Conservation (phyloP, 2,797 vertebrate genomes). For the Melanogrammus aeglefinus region DNA sequence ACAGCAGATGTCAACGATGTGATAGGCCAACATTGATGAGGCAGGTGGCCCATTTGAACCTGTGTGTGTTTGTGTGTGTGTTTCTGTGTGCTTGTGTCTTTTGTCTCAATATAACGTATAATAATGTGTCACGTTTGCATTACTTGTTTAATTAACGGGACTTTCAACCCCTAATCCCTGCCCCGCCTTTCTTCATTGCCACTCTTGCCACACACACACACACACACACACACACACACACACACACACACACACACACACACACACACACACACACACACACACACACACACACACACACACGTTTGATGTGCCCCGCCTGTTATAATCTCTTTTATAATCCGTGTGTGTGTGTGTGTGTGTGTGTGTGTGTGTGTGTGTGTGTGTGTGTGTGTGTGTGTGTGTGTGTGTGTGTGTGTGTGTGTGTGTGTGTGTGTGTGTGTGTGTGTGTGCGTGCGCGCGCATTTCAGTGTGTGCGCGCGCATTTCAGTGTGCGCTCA, state of each 20-base stretch:
- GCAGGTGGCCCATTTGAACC: slow-evolving; percentile 58
- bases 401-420: slow-evolving; percentile 31
- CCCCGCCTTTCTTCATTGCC: slow-evolving; percentile 41
- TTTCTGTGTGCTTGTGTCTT: slow-evolving; percentile 24
- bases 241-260: slow-evolving; percentile 14
- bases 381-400: slow-evolving; percentile 20
- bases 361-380: slow-evolving; percentile 19
- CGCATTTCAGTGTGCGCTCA: no score
- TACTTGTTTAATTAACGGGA: slow-evolving; percentile 36
- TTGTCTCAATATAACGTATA: slow-evolving; percentile 5
- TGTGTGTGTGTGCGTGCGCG: no score
- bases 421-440: slow-evolving; percentile 32
- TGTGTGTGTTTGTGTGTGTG: slow-evolving; percentile 35
- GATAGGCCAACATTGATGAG: slow-evolving; percentile 55
- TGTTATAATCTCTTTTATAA: slow-evolving; percentile 68
- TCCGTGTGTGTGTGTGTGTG: slow-evolving; percentile 36
- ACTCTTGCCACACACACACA: slow-evolving; percentile 36
- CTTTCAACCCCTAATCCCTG: slow-evolving; percentile 24
- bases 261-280: slow-evolving; percentile 18
- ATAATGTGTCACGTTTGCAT: slow-evolving; percentile 33
- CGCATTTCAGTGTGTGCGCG: no score
- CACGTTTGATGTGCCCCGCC: slow-evolving; percentile 54
- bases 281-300: neutral
- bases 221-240: slow-evolving; percentile 16
- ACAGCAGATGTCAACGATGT: slow-evolving; percentile 59